phyloP scores from a whole-genome alignment of 2,113 vertebrate species.

The Hemiprocne comata region DNA sequence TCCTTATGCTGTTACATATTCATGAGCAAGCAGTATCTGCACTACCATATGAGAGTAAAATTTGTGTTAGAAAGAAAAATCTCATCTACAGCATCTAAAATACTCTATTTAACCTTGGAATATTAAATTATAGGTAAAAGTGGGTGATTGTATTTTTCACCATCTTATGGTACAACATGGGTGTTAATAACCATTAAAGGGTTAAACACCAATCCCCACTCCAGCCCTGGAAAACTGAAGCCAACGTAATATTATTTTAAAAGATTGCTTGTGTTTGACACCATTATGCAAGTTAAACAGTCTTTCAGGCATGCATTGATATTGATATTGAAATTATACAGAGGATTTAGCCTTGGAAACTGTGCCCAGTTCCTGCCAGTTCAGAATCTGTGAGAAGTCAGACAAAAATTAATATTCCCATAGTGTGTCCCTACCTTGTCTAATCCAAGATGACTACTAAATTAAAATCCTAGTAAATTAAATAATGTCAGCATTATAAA shows the following conservation, averaged over 20 bases:
- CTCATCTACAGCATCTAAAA: neutral
- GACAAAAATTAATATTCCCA: slow-evolving; percentile 43
- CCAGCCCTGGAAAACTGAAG: neutral
- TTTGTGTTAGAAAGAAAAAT: neutral
- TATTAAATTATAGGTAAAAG: neutral
- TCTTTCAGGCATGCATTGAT: neutral
- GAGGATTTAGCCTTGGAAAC: neutral
- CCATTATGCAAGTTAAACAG: neutral
- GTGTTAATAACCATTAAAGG: neutral
- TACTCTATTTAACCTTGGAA: neutral
- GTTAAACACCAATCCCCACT: neutral
- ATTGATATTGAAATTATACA: neutral
- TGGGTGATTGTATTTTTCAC: neutral
- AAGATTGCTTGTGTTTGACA: neutral
- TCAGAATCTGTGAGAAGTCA: neutral
- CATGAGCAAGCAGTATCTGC: neutral
- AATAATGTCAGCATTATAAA: slow-evolving; percentile 59
- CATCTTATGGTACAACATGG: neutral
- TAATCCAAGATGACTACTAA: slow-evolving; percentile 34
- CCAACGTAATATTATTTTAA: neutral
- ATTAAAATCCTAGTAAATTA: slow-evolving; percentile 39
- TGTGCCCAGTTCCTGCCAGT: neutral
- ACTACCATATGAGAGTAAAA: neutral
- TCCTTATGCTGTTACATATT: slow-evolving; percentile 42
- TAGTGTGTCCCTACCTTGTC: neutral